Evolutionary conservation across 2,797 vertebrate genomes (phyloP).

Genomic region (Enteromius unitaeniatus): DNA sequence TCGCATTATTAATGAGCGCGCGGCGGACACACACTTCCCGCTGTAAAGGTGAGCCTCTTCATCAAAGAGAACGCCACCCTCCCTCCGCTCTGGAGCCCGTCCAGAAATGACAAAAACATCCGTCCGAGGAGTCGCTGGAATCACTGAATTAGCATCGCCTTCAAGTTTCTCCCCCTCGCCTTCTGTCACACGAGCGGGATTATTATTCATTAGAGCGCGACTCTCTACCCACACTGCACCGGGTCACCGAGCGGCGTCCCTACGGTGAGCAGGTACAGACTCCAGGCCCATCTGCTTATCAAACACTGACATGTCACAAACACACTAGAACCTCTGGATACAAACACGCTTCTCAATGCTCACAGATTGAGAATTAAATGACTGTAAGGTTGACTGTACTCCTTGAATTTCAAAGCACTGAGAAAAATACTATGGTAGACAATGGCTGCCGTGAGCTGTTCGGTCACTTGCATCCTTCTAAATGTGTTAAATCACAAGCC

Average conservation of each 20-base stretch:
- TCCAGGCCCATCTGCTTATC: constrained; percentile 75
- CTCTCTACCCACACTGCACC: constrained; percentile 62
- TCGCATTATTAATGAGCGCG: constrained; percentile 51
- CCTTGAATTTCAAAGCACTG: too few species aligned
- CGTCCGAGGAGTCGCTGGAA: constrained; percentile 40
- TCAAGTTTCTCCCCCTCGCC: constrained; percentile 51
- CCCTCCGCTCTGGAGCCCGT: constrained; percentile 47
- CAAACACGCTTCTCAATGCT: not conserved
- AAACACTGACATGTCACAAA: constrained; percentile 64
- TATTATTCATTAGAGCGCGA: constrained; percentile 63
- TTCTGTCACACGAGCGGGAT: constrained; percentile 42
- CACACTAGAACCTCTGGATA: constrained; percentile 12
- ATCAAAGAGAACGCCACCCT: constrained; percentile 59
- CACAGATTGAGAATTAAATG: not conserved
- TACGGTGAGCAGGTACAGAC: constrained; percentile 73
- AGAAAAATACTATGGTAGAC: too few species aligned
- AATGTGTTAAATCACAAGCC: too few species aligned
- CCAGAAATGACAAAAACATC: constrained; percentile 53
- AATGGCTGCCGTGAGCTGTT: too few species aligned
- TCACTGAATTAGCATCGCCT: constrained; percentile 63
- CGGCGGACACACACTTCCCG: constrained; percentile 51
- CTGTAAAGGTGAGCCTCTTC: constrained; percentile 65
- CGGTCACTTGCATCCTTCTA: too few species aligned
- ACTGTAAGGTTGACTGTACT: too few species aligned
- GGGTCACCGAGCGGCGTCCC: constrained; percentile 63